phyloP scores from a whole-genome alignment of 2,113 vertebrate genomes.

The Columba livia region DNA sequence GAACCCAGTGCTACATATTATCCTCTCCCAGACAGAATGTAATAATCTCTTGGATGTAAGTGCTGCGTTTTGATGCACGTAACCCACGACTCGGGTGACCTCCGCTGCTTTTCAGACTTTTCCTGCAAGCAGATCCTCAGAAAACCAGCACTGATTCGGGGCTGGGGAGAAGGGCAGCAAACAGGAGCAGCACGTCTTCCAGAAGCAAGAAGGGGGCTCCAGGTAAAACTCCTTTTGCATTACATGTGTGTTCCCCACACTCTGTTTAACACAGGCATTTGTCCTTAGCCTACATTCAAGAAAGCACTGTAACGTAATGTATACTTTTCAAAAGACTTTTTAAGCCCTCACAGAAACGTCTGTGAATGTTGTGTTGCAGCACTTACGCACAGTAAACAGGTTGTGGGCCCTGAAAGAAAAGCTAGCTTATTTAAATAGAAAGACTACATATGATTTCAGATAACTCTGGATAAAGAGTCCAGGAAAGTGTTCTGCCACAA shows the following conservation, averaged over 20 bases:
- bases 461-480: background rate
- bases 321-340: background rate
- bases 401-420: background rate
- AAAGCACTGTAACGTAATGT: background rate
- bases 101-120: background rate
- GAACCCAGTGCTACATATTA: accelerated
- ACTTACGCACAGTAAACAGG: background rate
- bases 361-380: background rate
- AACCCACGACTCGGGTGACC: accelerated
- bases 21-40: background rate
- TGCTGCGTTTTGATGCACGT: background rate
- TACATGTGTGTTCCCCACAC: background rate
- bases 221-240: background rate
- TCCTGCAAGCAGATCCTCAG: background rate
- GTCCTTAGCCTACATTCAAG: background rate
- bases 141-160: accelerated
- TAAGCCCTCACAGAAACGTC: background rate
- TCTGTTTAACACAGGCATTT: accelerated
- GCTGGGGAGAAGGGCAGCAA: background rate
- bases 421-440: background rate
- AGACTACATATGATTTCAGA: background rate
- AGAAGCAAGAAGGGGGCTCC: background rate
- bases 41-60: background rate
- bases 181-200: background rate
- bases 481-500: background rate